Evolutionary conservation across 2,797 vertebrate species (phyloP), one percentile per base, ranked within the genome.

Genomic region (Propithecus perrieri): DNA sequence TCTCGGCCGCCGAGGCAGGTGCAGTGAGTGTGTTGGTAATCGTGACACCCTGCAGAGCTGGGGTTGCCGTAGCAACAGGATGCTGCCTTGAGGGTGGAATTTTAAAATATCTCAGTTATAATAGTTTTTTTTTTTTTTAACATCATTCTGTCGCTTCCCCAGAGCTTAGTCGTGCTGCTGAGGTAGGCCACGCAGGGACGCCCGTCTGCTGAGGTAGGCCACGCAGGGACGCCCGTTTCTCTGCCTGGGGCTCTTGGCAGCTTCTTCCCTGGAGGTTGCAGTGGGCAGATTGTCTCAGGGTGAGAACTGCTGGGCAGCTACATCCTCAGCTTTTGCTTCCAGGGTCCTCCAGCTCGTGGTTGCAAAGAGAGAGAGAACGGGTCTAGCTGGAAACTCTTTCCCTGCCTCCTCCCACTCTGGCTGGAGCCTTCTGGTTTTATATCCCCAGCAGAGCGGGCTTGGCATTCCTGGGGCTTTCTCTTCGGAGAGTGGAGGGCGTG

Each of bases 1-100:
- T 59, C 55, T 63, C 0, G 59, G 83, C 57, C 17, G 41, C 35
- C 57, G 15, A 38, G 30, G 78, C 81, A 67, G 72, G 76, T 48
- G 24, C 24, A 35, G 78, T 26, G 63, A 92, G 71, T 53, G 9
- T 18, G 61, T 8, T 69, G 76, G 72, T 65, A 90, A 85, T 93
- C 88, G 46, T 94, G 95, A 90, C 83, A 81, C 78, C 93, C 74
- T n/a, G 87, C 67, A 30, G 89, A 92, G 90, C 69, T 85, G 13
- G 74, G 76, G 97, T 98, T 97, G 96, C 97, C 67, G 41, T 97
- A 55, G 97, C 96, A 97, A 97, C 97, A 0, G n/a, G 83, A 95
- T 91, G 87, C 89, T 94, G 94, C 87, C 93, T 83, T 57, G 96
- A 81, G 93, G 96, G 96, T 2, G 67, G 96, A 95, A 89, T 96